phyloP scores from a whole-genome alignment of 2,113 vertebrate species.

The Neogobius melanostomus region DNA sequence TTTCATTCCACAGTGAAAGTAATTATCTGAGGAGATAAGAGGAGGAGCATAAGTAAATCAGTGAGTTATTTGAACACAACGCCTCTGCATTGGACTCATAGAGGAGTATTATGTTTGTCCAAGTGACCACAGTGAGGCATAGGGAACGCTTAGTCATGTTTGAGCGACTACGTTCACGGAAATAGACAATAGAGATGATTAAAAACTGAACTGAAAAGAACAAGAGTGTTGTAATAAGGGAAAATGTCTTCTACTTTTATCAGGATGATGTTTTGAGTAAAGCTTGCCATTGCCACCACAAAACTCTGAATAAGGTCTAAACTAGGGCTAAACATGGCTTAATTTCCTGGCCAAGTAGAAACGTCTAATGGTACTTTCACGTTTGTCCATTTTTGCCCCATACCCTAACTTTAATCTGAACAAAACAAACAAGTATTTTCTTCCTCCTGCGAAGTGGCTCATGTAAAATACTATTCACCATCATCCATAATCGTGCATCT shows the following conservation, averaged over 20 bases:
- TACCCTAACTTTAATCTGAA: neutral
- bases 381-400: neutral
- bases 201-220: neutral
- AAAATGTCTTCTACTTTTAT: neutral
- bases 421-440: neutral
- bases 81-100: constrained; percentile 2
- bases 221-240: neutral
- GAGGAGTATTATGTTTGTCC: constrained; percentile 11
- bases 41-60: constrained; percentile 34
- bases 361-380: neutral
- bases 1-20: constrained; percentile 44
- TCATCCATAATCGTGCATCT: neutral
- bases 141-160: constrained; percentile 10
- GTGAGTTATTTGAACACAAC: constrained; percentile 24
- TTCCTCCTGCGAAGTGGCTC: neutral
- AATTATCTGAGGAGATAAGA: constrained; percentile 46
- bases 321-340: no score
- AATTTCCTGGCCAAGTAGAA: no score
- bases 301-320: no score
- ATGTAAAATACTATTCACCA: neutral
- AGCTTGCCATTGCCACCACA: no score
- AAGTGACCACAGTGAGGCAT: constrained; percentile 16
- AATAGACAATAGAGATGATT: constrained; percentile 13
- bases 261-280: no score
- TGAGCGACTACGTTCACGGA: constrained; percentile 8